Conservation (phyloP, 2,113 vertebrate genomes). For the Pterocles burchelli region DNA sequence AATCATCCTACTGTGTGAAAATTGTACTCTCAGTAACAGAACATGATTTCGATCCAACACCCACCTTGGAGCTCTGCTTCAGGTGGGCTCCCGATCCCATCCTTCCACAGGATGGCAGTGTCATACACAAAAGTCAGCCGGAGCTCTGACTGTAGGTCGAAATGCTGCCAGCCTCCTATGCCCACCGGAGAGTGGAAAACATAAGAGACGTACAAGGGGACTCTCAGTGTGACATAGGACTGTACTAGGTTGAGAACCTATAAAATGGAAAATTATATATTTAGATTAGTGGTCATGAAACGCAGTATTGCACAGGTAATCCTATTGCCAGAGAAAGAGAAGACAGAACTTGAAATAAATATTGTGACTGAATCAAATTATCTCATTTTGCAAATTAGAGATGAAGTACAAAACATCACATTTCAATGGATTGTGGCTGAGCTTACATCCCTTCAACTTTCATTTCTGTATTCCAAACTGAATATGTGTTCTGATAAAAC, state of each 20-base stretch:
- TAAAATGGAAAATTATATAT: background rate
- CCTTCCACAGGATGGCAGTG: conserved; percentile 94
- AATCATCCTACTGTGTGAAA: background rate
- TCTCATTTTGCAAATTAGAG: background rate
- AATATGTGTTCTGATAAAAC: background rate
- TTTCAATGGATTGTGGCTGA: background rate
- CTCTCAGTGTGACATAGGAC: conserved; percentile 92
- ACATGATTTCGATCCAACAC: background rate
- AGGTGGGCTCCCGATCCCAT: conserved; percentile 90
- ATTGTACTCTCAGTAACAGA: background rate
- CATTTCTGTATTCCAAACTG: background rate
- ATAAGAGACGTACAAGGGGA: conserved; percentile 91
- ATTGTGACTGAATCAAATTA: background rate
- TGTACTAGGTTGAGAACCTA: conserved; percentile 95
- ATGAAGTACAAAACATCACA: background rate
- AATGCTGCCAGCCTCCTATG: conserved; percentile 92
- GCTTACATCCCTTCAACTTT: background rate
- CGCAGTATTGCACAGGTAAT: background rate
- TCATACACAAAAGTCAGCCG: conserved; percentile 96
- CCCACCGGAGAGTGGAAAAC: conserved; percentile 92
- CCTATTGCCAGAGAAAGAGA: background rate
- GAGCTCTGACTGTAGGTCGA: conserved; percentile 91
- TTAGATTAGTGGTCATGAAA: background rate
- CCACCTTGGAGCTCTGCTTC: conserved; percentile 90
- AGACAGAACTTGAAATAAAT: background rate